Evolutionary conservation across 2,797 vertebrate species (phyloP).

Genomic region (Liasis olivaceus): DNA sequence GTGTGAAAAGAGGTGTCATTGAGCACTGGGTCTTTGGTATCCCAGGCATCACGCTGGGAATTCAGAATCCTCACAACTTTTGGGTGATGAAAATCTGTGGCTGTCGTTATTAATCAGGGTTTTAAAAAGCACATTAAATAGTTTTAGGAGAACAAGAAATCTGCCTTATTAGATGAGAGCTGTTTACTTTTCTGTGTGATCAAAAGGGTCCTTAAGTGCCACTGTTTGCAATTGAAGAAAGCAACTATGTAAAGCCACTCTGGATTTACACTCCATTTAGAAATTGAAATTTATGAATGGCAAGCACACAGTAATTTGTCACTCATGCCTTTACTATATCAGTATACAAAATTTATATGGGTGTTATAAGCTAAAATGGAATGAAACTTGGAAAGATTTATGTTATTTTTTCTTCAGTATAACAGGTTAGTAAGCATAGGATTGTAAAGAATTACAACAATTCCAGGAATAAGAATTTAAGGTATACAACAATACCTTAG

Average conservation of each 20-base stretch:
- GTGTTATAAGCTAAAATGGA: not conserved
- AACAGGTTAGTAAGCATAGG: not conserved
- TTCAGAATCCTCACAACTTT: too few relatives aligned
- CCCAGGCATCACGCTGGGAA: too few relatives aligned
- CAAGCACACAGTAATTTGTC: not conserved
- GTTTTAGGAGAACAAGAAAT: not conserved
- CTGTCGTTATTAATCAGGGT: too few relatives aligned
- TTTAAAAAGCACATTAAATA: too few relatives aligned
- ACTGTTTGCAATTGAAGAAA: not conserved
- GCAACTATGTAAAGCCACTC: not conserved
- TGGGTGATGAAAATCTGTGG: too few relatives aligned
- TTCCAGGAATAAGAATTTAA: not conserved
- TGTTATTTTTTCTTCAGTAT: not conserved
- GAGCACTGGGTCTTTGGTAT: too few relatives aligned
- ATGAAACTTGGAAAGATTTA: not conserved
- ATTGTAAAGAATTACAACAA: not conserved
- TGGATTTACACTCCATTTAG: not conserved
- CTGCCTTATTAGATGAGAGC: not conserved
- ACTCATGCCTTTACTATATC: not conserved
- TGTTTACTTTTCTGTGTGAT: not conserved
- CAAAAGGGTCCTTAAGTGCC: not conserved
- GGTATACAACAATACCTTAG: not conserved
- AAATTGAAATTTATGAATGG: not conserved
- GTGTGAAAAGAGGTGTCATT: too few relatives aligned
- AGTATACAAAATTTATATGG: too few relatives aligned